Evolutionary conservation across 2,888 invertebrate genomes (phyloP).

Genomic region (Metallyticus violacea): DNA sequence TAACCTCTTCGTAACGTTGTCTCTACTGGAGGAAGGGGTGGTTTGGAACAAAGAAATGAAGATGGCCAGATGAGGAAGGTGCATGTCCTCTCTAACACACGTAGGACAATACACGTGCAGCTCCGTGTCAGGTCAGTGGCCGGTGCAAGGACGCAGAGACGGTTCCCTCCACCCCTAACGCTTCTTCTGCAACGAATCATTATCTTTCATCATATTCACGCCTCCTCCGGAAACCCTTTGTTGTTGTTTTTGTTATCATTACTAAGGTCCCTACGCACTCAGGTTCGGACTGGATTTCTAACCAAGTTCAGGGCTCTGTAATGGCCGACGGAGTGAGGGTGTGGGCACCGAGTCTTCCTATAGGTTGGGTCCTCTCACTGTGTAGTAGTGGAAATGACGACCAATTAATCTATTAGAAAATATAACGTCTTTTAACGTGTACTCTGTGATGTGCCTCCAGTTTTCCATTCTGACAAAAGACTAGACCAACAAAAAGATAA

Average conservation of each 20-base stretch:
- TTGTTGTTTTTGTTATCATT: background rate
- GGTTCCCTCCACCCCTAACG: too few relatives aligned
- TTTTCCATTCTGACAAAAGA: too few relatives aligned
- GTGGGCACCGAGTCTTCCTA: too few relatives aligned
- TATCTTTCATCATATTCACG: background rate
- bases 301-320: background rate
- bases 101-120: background rate
- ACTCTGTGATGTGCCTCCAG: too few relatives aligned
- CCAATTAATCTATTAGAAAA: too few relatives aligned
- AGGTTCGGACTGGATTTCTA: background rate
- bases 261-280: background rate
- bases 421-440: too few relatives aligned
- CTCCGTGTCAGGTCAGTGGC: conserved; percentile 1
- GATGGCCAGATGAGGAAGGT: too few relatives aligned
- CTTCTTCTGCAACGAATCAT: background rate
- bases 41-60: background rate
- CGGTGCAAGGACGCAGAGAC: background rate
- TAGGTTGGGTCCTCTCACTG: too few relatives aligned
- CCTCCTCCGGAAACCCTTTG: background rate
- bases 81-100: background rate
- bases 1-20: background rate
- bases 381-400: too few relatives aligned
- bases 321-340: background rate
- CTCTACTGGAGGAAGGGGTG: background rate
- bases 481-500: too few relatives aligned